A percentile compares a stretch with the other conserved stretches of the same genome.
Evolutionary conservation across 2,888 invertebrate genomes (phyloP).

Genomic region (Hypercompe scribonia): DNA sequence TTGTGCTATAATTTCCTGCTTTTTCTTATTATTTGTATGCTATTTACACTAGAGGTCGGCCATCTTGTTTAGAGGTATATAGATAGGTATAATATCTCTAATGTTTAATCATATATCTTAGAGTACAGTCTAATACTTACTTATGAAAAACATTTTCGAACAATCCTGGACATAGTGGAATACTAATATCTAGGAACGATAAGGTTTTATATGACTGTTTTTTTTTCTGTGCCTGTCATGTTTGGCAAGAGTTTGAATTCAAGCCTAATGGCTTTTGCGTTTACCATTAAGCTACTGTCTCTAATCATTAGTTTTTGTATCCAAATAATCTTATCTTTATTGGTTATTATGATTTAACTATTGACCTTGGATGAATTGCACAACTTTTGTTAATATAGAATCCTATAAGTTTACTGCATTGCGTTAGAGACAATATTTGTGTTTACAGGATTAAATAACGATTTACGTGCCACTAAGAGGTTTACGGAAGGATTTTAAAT

Average conservation of each 20-base stretch:
- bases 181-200: background rate
- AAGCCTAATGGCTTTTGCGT: background rate
- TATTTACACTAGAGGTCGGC: background rate
- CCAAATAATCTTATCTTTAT: background rate
- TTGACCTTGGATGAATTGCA: background rate
- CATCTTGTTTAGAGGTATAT: no score
- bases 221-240: no score
- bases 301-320: background rate
- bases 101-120: background rate
- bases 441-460: background rate
- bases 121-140: background rate
- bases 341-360: background rate
- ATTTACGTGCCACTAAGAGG: conserved; percentile 5
- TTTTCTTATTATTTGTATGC: background rate
- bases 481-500: conserved; percentile 5
- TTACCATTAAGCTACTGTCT: no score
- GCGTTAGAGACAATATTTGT: background rate
- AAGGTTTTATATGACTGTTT: no score
- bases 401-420: background rate
- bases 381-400: background rate
- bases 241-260: background rate
- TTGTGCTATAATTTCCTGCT: background rate
- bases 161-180: background rate
- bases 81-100: no score
- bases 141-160: background rate